Evolutionary conservation across 1,140 invertebrate species (phyloP).

Genomic region (Capitella teleta): DNA sequence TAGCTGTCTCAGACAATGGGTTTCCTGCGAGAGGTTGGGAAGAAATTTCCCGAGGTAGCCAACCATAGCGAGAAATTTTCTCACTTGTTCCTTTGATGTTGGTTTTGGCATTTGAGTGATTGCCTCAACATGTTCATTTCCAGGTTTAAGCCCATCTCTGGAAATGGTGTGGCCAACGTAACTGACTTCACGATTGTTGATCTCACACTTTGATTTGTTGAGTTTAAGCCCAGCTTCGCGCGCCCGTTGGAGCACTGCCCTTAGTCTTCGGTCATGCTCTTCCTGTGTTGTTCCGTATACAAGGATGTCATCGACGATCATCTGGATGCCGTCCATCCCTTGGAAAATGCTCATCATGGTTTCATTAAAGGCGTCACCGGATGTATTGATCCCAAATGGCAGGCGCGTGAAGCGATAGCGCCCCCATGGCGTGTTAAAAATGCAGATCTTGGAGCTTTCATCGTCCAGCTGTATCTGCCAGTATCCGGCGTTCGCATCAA

Average conservation of each 20-base stretch:
- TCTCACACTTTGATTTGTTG: slow-evolving; percentile 32
- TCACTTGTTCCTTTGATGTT: slow-evolving; percentile 6
- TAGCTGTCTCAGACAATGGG: slow-evolving; percentile 10
- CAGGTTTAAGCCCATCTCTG: slow-evolving; percentile 27
- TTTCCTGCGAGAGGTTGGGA: slow-evolving; percentile 12
- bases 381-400: too few relatives aligned
- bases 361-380: slow-evolving; percentile 27
- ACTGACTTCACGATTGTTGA: slow-evolving; percentile 22
- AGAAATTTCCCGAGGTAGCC: slow-evolving; percentile 14
- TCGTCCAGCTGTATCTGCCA: too few relatives aligned
- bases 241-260: slow-evolving; percentile 24
- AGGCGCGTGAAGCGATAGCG: too few relatives aligned
- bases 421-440: too few relatives aligned
- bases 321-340: slow-evolving; percentile 31
- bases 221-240: slow-evolving; percentile 29
- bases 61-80: slow-evolving; percentile 15
- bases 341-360: slow-evolving; percentile 21
- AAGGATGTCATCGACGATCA: slow-evolving; percentile 34
- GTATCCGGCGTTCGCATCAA: too few relatives aligned
- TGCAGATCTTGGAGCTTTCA: too few relatives aligned
- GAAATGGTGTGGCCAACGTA: slow-evolving; percentile 12
- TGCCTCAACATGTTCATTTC: slow-evolving; percentile 29
- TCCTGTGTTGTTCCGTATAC: slow-evolving; percentile 17
- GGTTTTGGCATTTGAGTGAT: slow-evolving; percentile 16
- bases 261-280: slow-evolving; percentile 24